These are phyloP conservation scores for Spea hammondii DNA, from an alignment of 2,797 vertebrate species.

Conservation along the genomic window DNA sequence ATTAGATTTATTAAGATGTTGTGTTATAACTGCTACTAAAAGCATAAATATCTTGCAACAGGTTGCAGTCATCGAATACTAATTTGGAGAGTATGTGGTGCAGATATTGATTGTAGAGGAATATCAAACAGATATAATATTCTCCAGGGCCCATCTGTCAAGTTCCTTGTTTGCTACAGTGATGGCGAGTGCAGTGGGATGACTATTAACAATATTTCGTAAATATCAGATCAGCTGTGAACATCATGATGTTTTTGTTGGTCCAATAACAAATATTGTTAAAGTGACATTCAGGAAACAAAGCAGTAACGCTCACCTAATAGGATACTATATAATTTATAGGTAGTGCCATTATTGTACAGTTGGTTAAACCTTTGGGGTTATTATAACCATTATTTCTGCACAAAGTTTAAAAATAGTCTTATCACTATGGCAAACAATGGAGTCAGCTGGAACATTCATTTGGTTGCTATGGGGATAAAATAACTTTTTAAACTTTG, in stretches of 20 bases:
- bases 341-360: neutral
- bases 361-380: neutral
- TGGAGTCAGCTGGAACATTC: no score
- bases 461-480: no score
- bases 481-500: no score
- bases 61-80: constrained; percentile 35
- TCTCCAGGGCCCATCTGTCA: constrained; percentile 37
- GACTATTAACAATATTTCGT: constrained; percentile 24
- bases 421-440: no score
- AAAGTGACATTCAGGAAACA: neutral
- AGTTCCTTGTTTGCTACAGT: constrained; percentile 22
- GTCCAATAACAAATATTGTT: neutral
- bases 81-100: constrained; percentile 32
- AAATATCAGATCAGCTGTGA: constrained; percentile 14
- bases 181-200: constrained; percentile 16
- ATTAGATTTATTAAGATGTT: constrained; percentile 33
- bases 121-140: constrained; percentile 25
- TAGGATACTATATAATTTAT: no score
- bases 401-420: no score
- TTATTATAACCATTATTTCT: no score
- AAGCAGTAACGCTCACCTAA: no score
- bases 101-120: constrained; percentile 44
- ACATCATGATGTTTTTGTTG: constrained; percentile 12
- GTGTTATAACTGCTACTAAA: constrained; percentile 27
- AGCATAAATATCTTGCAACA: constrained; percentile 42